A percentile compares a stretch with the other conserved stretches of the same genome.
phyloP scores from a whole-genome alignment of 1,140 invertebrate genomes.

The Lasioglossum albipes region DNA sequence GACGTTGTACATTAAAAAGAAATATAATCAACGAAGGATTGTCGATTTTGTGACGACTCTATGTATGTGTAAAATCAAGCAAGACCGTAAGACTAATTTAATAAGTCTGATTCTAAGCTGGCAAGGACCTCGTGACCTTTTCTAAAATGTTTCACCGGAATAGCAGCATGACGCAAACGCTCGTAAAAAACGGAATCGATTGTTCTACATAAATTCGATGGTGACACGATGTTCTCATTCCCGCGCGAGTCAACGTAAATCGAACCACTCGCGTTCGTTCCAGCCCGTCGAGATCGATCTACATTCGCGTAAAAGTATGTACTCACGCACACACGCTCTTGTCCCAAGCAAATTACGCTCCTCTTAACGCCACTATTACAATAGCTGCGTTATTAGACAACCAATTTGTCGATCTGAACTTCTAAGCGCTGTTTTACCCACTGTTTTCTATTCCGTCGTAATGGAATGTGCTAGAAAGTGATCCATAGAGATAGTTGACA shows the following conservation, averaged over 20 bases:
- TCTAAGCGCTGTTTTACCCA: no score
- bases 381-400: not conserved
- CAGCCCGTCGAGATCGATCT: not conserved
- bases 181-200: slow-evolving; percentile 36
- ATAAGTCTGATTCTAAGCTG: not conserved
- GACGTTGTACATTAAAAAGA: no score
- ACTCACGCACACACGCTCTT: not conserved
- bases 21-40: no score
- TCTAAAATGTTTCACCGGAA: slow-evolving; percentile 46
- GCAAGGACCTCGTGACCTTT: slow-evolving; percentile 43
- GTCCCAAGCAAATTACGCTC: not conserved
- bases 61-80: no score
- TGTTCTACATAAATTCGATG: slow-evolving; percentile 11
- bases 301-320: no score
- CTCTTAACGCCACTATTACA: not conserved
- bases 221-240: not conserved
- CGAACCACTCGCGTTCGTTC: not conserved
- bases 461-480: not conserved
- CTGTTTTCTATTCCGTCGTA: not conserved
- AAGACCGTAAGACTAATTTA: no score
- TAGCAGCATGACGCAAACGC: slow-evolving; percentile 38
- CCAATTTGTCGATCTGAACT: not conserved
- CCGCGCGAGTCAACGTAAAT: not conserved
- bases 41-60: no score
- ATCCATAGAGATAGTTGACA: not conserved